phyloP scores from a whole-genome alignment of 2,797 vertebrate species.

The Hemibagrus guttatus region DNA sequence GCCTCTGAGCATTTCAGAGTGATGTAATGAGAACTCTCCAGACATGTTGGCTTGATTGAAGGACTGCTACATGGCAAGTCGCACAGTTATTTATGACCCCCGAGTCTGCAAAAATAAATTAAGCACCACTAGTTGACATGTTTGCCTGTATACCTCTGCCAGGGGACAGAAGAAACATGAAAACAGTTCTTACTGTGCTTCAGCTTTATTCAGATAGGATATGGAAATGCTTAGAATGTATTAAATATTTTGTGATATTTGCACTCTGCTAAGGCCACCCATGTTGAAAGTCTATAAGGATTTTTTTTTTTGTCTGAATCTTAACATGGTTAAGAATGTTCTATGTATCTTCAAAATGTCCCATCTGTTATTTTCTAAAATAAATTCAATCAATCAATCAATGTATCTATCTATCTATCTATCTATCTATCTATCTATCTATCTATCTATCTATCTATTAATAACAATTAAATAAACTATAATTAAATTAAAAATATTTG shows the following conservation, averaged over 20 bases:
- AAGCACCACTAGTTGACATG: conserved; percentile 60
- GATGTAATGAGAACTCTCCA: conserved; percentile 68
- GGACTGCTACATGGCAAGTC: conserved; percentile 65
- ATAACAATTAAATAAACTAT: not conserved
- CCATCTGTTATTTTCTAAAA: not conserved
- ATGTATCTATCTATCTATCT: too few species aligned
- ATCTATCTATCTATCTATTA: not conserved
- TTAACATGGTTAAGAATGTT: not conserved
- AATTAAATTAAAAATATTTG: not conserved
- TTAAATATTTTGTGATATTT: conserved; percentile 55
- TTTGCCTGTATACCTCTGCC: conserved; percentile 54
- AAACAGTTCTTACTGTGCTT: conserved; percentile 56
- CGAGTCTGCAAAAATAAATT: conserved; percentile 70
- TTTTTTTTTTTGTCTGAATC: conserved; percentile 10
- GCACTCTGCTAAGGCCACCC: conserved; percentile 46
- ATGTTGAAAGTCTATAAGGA: not conserved
- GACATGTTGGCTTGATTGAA: conserved; percentile 67
- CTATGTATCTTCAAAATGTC: not conserved
- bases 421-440: too few species aligned
- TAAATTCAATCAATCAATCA: not conserved
- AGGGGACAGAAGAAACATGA: conserved; percentile 40
- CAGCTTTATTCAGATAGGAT: conserved; percentile 65
- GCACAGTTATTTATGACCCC: conserved; percentile 70
- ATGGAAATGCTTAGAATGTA: conserved; percentile 48
- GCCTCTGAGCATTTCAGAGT: conserved; percentile 62